phyloP scores from a whole-genome alignment of 2,888 invertebrate species.

The Phalera bucephala region DNA sequence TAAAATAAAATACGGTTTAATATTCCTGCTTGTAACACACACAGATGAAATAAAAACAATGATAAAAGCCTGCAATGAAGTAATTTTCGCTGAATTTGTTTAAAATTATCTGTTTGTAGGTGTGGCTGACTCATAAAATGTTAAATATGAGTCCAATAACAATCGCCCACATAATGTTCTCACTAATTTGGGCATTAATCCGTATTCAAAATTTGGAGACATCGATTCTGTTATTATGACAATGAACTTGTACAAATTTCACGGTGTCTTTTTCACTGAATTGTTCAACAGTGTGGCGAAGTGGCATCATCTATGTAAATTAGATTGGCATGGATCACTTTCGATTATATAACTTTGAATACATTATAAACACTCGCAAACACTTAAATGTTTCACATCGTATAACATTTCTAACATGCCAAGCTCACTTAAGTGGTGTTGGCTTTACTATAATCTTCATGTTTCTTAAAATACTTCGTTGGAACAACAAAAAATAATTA shows the following conservation, averaged over 20 bases:
- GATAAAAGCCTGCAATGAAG: not conserved
- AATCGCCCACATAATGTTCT: slow-evolving; percentile 1
- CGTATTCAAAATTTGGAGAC: slow-evolving; percentile 5
- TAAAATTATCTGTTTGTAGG: not conserved
- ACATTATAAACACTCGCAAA: slow-evolving; percentile 13
- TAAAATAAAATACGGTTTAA: not conserved
- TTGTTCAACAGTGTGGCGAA: slow-evolving; percentile 4
- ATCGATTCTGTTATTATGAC: slow-evolving; percentile 3
- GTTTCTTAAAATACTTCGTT: too few species aligned
- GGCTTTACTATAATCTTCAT: too few species aligned
- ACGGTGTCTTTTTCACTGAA: slow-evolving; percentile 9
- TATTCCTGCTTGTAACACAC: not conserved
- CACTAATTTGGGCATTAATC: slow-evolving; percentile 5
- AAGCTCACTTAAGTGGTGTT: too few species aligned
- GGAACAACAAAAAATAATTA: too few species aligned
- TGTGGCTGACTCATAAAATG: not conserved
- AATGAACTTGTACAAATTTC: slow-evolving; percentile 6
- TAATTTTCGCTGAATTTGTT: not conserved
- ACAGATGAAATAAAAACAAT: not conserved
- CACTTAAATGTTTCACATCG: too few species aligned
- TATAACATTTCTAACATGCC: too few species aligned
- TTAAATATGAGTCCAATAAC: not conserved
- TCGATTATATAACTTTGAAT: slow-evolving; percentile 36
- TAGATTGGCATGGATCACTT: slow-evolving; percentile 34
- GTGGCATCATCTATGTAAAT: slow-evolving; percentile 54